phyloP scores from a whole-genome alignment of 2,797 vertebrate species.

The Numenius phaeopus region DNA sequence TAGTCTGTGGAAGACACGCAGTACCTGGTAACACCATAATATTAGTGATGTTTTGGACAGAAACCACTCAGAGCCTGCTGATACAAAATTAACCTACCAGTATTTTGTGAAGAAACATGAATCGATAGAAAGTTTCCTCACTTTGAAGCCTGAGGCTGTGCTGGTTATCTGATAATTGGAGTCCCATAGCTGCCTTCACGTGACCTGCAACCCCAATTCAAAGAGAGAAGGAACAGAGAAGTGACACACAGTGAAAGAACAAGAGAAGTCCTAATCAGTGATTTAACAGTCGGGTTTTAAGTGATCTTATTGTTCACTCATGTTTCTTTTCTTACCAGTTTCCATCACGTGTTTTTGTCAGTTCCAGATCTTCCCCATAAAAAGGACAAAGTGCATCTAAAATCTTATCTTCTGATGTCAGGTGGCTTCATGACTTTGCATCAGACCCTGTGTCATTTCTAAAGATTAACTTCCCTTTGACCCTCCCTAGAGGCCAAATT shows the following conservation, averaged over 20 bases:
- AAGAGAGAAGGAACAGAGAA: not conserved
- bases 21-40: not conserved
- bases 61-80: not conserved
- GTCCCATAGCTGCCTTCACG: not conserved
- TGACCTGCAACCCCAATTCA: not conserved
- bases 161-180: not conserved
- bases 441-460: not conserved
- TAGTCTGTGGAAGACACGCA: not conserved
- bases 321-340: not conserved
- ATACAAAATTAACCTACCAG: not conserved
- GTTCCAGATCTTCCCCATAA: not conserved
- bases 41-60: not conserved
- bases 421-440: not conserved
- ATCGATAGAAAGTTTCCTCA: not conserved
- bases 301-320: not conserved
- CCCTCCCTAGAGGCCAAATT: not conserved
- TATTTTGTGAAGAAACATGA: not conserved
- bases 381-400: not conserved
- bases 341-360: not conserved
- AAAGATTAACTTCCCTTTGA: not conserved
- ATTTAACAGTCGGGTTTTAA: not conserved
- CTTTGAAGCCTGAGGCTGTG: not conserved
- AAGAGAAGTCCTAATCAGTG: not conserved
- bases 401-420: constrained; percentile 14
- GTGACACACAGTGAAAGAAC: not conserved